These are phyloP conservation scores for Odontomyia ornata DNA, from an alignment of 2,888 invertebrate genomes.

Conservation along the genomic window DNA sequence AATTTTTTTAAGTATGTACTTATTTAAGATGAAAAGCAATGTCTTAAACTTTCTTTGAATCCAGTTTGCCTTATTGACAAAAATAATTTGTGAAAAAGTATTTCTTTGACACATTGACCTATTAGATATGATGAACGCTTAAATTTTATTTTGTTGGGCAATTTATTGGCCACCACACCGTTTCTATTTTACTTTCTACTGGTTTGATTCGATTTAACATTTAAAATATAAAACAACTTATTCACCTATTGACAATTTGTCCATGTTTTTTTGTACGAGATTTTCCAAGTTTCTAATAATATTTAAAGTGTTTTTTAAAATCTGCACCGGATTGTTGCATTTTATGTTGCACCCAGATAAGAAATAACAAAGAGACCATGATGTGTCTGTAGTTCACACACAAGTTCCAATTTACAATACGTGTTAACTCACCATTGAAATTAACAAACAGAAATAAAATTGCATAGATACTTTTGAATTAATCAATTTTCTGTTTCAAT, in stretches of 20 bases:
- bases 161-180: neutral
- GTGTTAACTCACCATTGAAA: conserved; percentile 2
- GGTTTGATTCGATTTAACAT: neutral
- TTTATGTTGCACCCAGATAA: conserved; percentile 3
- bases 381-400: conserved; percentile 26
- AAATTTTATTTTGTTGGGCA: conserved; percentile 2
- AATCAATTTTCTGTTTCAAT: neutral
- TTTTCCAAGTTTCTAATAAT: neutral
- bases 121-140: conserved; percentile 9
- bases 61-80: neutral
- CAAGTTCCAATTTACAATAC: conserved; percentile 3
- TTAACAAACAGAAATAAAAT: neutral
- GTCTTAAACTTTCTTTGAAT: neutral
- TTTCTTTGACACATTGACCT: neutral
- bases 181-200: conserved; percentile 14
- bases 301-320: neutral
- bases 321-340: conserved; percentile 17
- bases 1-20: conserved; percentile 30
- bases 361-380: neutral
- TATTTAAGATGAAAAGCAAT: neutral
- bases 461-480: neutral
- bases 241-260: conserved; percentile 16
- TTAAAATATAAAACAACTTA: too few relatives aligned
- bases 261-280: conserved; percentile 8
- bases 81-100: neutral